Conservation (phyloP, 2,888 invertebrate species). For the Drosophila pullipes region DNA sequence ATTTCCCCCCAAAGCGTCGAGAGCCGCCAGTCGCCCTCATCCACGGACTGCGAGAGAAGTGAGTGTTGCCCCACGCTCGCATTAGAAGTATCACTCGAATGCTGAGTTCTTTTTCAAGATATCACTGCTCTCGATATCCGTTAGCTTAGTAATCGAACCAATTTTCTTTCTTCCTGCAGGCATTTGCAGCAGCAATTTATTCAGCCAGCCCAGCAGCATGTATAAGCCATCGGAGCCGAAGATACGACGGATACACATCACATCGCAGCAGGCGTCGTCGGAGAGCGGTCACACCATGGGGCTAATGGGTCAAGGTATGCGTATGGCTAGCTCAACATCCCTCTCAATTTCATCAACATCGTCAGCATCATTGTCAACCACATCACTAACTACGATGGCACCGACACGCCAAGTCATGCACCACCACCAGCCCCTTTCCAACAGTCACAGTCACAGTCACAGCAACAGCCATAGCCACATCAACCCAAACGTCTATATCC, state of each 20-base stretch:
- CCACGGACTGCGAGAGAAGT: conserved; percentile 85
- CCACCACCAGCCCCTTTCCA: conserved; percentile 34
- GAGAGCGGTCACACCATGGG: conserved; percentile 52
- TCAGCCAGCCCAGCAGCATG: conserved; percentile 77
- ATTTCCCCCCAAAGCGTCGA: conserved; percentile 85
- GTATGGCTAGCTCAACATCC: conserved; percentile 57
- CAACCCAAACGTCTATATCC: conserved; percentile 57
- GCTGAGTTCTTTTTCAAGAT: background rate
- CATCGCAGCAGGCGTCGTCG: conserved; percentile 80
- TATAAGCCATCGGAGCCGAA: conserved; percentile 85
- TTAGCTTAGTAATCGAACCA: background rate
- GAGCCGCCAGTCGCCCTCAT: conserved; percentile 84
- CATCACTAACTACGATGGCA: conserved; percentile 52
- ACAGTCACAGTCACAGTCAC: conserved; percentile 30
- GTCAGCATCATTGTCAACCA: conserved; percentile 38
- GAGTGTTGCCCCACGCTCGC: conserved; percentile 30
- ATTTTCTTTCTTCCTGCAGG: conserved; percentile 29
- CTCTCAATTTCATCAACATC: conserved; percentile 62
- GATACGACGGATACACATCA: conserved; percentile 81
- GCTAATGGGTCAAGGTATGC: conserved; percentile 72
- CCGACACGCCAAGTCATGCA: conserved; percentile 48
- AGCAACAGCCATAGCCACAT: conserved; percentile 38
- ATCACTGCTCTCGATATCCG: background rate
- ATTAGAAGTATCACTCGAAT: background rate
- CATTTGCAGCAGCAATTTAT: conserved; percentile 64